phyloP scores from a whole-genome alignment of 23 tunicate species.

The Phallusia fumigata region DNA sequence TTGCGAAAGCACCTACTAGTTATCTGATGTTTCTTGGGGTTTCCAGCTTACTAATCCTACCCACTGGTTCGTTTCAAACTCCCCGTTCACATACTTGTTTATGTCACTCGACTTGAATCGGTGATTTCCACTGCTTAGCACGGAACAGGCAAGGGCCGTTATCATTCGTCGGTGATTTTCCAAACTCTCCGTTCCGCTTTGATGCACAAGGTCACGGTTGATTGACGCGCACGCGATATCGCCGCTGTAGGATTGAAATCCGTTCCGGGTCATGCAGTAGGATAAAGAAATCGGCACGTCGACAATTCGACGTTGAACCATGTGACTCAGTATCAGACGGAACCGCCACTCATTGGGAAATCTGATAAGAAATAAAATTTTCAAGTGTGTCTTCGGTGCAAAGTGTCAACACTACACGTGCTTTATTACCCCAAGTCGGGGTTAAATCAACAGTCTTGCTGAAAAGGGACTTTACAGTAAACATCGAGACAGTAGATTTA shows the following conservation, averaged over 20 bases:
- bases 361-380: not conserved
- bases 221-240: not conserved
- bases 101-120: too few relatives aligned
- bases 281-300: not conserved
- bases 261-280: not conserved
- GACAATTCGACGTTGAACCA: not conserved
- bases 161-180: not conserved
- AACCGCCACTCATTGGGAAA: not conserved
- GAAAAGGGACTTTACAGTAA: too few relatives aligned
- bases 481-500: too few relatives aligned
- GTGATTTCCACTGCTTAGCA: not conserved
- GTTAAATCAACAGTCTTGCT: too few relatives aligned
- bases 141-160: not conserved
- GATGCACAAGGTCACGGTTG: constrained; percentile 10
- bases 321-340: not conserved
- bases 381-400: not conserved
- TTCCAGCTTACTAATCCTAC: too few relatives aligned
- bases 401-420: too few relatives aligned
- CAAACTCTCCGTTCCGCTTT: not conserved
- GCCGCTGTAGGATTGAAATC: not conserved
- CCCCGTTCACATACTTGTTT: too few relatives aligned
- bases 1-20: too few relatives aligned
- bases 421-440: too few relatives aligned
- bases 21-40: too few relatives aligned
- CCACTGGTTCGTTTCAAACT: too few relatives aligned